phyloP scores from a whole-genome alignment of 2,888 invertebrate genomes.

The Stomorhina lunata region DNA sequence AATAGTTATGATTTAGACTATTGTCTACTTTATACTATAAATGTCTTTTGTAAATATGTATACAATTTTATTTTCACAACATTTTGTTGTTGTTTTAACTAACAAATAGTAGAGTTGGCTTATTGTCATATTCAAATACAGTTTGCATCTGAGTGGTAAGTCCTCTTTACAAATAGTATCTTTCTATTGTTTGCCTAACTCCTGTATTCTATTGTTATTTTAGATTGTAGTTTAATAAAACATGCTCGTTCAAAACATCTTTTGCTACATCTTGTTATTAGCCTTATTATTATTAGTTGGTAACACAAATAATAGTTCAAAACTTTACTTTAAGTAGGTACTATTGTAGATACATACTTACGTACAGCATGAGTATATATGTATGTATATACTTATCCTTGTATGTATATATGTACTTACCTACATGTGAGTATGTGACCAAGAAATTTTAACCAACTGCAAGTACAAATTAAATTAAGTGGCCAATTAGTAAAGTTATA shows the following conservation, averaged over 20 bases:
- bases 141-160: too few relatives aligned
- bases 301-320: neutral
- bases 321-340: neutral
- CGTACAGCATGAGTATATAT: too few relatives aligned
- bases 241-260: neutral
- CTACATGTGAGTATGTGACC: too few relatives aligned
- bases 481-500: too few relatives aligned
- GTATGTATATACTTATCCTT: too few relatives aligned
- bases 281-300: conserved; percentile 8
- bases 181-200: conserved; percentile 28
- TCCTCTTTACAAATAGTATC: neutral
- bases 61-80: neutral
- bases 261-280: neutral
- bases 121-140: neutral
- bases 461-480: too few relatives aligned
- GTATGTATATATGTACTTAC: too few relatives aligned
- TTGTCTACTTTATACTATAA: too few relatives aligned
- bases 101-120: neutral
- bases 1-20: too few relatives aligned
- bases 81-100: neutral
- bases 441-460: too few relatives aligned
- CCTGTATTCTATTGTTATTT: conserved; percentile 6
- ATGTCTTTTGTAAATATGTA: conserved; percentile 9
- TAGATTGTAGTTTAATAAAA: neutral
- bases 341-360: neutral